Percentiles rank a stretch among this genome's conserved stretches.
These are phyloP conservation scores for Caerostris extrusa DNA, from an alignment of 1,140 invertebrate species.

Conservation along the genomic window DNA sequence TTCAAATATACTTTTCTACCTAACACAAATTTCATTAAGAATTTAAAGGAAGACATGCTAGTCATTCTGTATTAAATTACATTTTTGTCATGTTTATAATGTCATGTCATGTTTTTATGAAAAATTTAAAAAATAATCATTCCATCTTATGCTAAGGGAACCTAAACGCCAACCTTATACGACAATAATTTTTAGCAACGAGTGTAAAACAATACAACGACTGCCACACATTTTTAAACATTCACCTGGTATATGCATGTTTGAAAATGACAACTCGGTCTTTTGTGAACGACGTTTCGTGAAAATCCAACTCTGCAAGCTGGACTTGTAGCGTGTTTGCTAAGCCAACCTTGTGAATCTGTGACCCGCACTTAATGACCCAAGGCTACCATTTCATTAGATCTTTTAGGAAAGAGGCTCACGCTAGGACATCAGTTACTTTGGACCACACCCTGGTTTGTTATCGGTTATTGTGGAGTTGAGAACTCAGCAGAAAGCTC, in stretches of 20 bases:
- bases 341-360: neutral
- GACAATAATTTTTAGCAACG: too few relatives aligned
- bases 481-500: neutral
- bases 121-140: too few relatives aligned
- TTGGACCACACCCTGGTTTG: slow-evolving; percentile 5
- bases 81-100: too few relatives aligned
- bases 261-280: neutral
- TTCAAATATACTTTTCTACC: too few relatives aligned
- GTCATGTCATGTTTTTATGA: too few relatives aligned
- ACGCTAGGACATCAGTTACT: slow-evolving; percentile 21
- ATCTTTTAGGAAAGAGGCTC: neutral
- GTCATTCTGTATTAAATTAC: too few relatives aligned
- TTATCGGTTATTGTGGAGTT: neutral
- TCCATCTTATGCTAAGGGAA: too few relatives aligned
- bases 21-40: too few relatives aligned
- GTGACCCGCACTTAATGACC: neutral
- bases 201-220: too few relatives aligned
- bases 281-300: neutral
- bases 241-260: slow-evolving; percentile 83
- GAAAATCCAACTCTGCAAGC: neutral
- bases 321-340: neutral
- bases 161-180: too few relatives aligned
- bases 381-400: slow-evolving; percentile 9
- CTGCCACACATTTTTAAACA: too few relatives aligned
- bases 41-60: too few relatives aligned